A percentile compares a stretch with the other conserved stretches of the same genome.
Conservation (phyloP, 2,113 vertebrate species). For the Pangasianodon gigas region DNA sequence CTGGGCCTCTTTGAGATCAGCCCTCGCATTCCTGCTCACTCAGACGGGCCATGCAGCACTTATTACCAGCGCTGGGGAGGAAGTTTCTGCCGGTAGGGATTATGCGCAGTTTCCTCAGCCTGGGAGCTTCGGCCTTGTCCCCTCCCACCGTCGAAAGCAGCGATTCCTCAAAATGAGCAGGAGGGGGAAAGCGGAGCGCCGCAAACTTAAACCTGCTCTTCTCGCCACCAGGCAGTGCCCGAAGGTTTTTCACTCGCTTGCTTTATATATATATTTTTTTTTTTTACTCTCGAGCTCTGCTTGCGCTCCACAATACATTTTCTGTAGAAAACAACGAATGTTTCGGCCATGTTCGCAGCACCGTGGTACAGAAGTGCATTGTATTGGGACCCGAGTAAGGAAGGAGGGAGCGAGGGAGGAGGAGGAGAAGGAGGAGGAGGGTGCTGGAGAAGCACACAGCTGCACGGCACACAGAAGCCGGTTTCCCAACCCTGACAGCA, state of each 20-base stretch:
- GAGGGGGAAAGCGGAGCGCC: background rate
- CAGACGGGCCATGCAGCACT: slow-evolving; percentile 78
- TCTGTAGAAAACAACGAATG: background rate
- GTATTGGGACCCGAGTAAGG: slow-evolving; percentile 42
- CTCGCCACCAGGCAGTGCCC: slow-evolving; percentile 55
- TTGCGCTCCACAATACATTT: background rate
- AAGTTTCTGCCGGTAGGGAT: slow-evolving; percentile 83
- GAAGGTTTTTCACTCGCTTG: slow-evolving; percentile 48
- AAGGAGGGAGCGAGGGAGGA: slow-evolving; percentile 34
- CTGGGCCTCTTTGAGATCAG: slow-evolving; percentile 89
- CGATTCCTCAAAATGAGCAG: slow-evolving; percentile 73
- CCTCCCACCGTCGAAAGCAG: slow-evolving; percentile 80
- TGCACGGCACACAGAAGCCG: slow-evolving; percentile 77
- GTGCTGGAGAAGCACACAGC: slow-evolving; percentile 82
- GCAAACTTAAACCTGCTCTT: slow-evolving; percentile 72
- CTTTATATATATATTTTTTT: background rate
- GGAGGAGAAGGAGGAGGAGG: slow-evolving; percentile 65
- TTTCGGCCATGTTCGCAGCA: slow-evolving; percentile 21
- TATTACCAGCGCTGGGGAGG: slow-evolving; percentile 77
- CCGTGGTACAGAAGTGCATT: slow-evolving; percentile 44
- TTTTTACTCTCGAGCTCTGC: background rate
- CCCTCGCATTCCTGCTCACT: slow-evolving; percentile 91
- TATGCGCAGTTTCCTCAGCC: slow-evolving; percentile 86
- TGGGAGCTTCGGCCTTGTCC: slow-evolving; percentile 75
- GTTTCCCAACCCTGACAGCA: slow-evolving; percentile 75